Percentiles rank a stretch among this genome's conserved stretches.
Evolutionary conservation across 2,888 invertebrate species (phyloP).

Genomic region (Torymus texanus): DNA sequence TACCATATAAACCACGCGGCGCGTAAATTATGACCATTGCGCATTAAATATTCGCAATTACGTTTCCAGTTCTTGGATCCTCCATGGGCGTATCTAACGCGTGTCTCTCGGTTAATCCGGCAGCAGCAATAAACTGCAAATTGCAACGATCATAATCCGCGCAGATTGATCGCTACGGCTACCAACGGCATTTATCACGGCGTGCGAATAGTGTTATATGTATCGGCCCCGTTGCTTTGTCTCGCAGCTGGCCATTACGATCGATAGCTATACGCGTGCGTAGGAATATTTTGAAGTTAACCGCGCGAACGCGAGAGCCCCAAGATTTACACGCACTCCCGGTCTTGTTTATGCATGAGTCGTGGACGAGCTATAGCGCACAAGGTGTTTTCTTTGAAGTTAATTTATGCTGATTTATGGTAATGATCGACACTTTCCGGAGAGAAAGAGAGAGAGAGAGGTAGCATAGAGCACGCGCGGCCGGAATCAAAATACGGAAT

Average conservation of each 20-base stretch:
- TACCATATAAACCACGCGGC: conserved; percentile 17
- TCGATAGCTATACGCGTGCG: conserved; percentile 47
- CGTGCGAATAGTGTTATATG: background rate
- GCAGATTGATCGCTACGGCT: conserved; percentile 62
- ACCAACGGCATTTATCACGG: conserved; percentile 1
- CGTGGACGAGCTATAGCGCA: background rate
- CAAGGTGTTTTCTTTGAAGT: conserved; percentile 34
- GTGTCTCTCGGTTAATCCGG: conserved; percentile 61
- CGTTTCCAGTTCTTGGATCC: conserved; percentile 40
- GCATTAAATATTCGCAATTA: conserved; percentile 46
- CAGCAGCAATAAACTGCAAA: conserved; percentile 63
- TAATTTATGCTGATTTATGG: conserved; percentile 52
- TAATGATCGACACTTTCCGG: conserved; percentile 45
- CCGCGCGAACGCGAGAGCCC: conserved; percentile 17
- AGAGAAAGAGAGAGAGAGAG: background rate
- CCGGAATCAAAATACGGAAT: conserved; percentile 34
- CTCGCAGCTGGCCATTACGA: conserved; percentile 13
- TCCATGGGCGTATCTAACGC: background rate
- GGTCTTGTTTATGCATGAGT: conserved; percentile 43
- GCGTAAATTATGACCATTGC: conserved; percentile 30
- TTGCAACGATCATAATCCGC: conserved; percentile 64
- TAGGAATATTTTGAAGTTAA: conserved; percentile 34
- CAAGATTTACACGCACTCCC: conserved; percentile 37
- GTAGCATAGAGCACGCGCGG: background rate
- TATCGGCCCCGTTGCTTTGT: conserved; percentile 3